Evolutionary conservation across 2,888 invertebrate species (phyloP).

Genomic region (Phalera bucephala): DNA sequence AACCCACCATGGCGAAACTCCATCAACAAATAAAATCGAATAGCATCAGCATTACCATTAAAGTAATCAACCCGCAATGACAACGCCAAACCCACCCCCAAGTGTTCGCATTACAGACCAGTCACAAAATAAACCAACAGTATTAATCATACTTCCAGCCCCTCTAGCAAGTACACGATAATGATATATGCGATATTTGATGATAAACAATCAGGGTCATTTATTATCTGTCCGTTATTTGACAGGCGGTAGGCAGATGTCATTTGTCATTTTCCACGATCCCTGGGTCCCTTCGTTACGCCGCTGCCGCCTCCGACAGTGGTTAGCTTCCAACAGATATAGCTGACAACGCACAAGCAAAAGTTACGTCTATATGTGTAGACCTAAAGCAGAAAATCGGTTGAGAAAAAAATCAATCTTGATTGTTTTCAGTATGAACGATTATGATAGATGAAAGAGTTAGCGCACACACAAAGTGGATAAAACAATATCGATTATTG

Average conservation of each 20-base stretch:
- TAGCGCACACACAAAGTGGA: slow-evolving; percentile 77
- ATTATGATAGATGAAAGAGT: slow-evolving; percentile 84
- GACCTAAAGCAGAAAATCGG: slow-evolving; percentile 40
- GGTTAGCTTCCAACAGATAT: slow-evolving; percentile 75
- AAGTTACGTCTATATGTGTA: slow-evolving; percentile 36
- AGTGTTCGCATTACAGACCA: slow-evolving; percentile 68
- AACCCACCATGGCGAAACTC: slow-evolving; percentile 27
- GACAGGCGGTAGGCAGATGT: slow-evolving; percentile 87
- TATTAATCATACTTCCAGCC: slow-evolving; percentile 76
- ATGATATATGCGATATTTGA: slow-evolving; percentile 84
- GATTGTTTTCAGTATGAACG: slow-evolving; percentile 84
- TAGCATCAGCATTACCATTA: slow-evolving; percentile 41
- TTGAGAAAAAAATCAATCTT: slow-evolving; percentile 69
- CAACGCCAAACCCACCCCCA: slow-evolving; percentile 65
- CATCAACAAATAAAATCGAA: slow-evolving; percentile 44
- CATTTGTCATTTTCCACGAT: slow-evolving; percentile 86
- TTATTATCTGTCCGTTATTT: slow-evolving; percentile 86
- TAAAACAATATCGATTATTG: slow-evolving; percentile 41
- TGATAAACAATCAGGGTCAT: slow-evolving; percentile 85
- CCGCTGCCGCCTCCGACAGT: slow-evolving; percentile 77
- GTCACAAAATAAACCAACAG: slow-evolving; percentile 78
- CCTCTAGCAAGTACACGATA: slow-evolving; percentile 75
- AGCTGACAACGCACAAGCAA: slow-evolving; percentile 31
- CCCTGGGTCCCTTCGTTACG: slow-evolving; percentile 83
- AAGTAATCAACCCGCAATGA: slow-evolving; percentile 67